A percentile compares a stretch with the other conserved stretches of the same genome.
Evolutionary conservation across 2,888 invertebrate genomes (phyloP).

Genomic region (Morpho achilles): DNA sequence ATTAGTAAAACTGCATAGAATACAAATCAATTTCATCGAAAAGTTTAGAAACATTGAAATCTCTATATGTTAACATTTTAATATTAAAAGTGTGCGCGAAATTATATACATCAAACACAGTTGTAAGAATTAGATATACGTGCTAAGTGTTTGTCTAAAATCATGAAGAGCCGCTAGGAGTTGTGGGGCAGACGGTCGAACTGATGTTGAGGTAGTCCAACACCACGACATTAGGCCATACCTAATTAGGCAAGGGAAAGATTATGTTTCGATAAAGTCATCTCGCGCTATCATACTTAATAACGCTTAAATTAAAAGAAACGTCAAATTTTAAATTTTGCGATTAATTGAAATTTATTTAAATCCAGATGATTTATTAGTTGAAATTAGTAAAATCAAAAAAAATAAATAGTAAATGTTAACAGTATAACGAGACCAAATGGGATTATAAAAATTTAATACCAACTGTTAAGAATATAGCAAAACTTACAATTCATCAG

Average conservation of each 20-base stretch:
- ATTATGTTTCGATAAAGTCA: not conserved
- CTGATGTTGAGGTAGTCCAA: conserved; percentile 82
- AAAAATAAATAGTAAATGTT: not conserved
- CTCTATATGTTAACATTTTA: conserved; percentile 23
- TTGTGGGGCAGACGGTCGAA: conserved; percentile 84
- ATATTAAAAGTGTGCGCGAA: conserved; percentile 30
- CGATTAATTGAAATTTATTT: too few relatives aligned
- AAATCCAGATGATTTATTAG: not conserved
- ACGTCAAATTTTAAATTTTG: not conserved
- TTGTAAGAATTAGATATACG: conserved; percentile 75
- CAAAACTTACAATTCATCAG: conserved; percentile 93
- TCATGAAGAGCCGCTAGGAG: conserved; percentile 85
- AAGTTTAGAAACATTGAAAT: too few relatives aligned
- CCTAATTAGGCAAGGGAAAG: conserved; percentile 48
- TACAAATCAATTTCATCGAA: too few relatives aligned
- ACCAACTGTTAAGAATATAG: not conserved
- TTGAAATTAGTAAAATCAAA: too few relatives aligned
- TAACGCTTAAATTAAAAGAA: not conserved
- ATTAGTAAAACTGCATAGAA: too few relatives aligned
- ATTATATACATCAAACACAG: not conserved
- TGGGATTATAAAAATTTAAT: too few relatives aligned
- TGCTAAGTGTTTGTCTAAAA: conserved; percentile 84
- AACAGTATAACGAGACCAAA: not conserved
- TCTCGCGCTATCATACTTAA: not conserved
- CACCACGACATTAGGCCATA: conserved; percentile 88